These are phyloP conservation scores for Delphinus delphis DNA, from an alignment of 2,113 vertebrate species.

Conservation along the genomic window DNA sequence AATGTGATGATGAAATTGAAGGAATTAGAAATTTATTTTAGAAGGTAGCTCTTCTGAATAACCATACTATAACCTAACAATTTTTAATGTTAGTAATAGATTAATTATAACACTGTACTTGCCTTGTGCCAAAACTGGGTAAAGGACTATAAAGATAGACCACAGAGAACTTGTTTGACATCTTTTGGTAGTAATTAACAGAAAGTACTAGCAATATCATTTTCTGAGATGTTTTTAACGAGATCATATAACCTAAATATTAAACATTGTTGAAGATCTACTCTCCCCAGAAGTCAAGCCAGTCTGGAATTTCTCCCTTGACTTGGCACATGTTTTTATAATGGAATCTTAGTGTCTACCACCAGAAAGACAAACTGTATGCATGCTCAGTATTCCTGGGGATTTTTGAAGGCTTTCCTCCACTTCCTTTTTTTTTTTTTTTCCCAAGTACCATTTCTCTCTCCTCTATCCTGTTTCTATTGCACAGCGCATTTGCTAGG, in stretches of 20 bases:
- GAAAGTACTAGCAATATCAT: neutral
- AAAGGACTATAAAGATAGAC: neutral
- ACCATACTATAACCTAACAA: neutral
- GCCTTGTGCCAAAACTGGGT: neutral
- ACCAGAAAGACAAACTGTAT: conserved; percentile 37
- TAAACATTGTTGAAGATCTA: conserved; percentile 29
- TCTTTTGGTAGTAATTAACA: conserved; percentile 35
- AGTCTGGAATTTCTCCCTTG: conserved; percentile 49
- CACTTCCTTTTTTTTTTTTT: neutral
- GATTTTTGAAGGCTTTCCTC: conserved; percentile 11
- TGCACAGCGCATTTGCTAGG: conserved; percentile 9
- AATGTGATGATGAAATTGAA: conserved; percentile 13
- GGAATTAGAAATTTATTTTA: conserved; percentile 50
- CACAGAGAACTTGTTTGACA: conserved; percentile 23
- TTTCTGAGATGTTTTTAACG: conserved; percentile 49
- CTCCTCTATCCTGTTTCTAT: neutral
- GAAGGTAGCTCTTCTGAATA: neutral
- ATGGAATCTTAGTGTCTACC: conserved; percentile 59
- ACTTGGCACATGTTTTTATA: conserved; percentile 56
- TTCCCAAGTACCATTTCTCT: neutral
- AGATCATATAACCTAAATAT: conserved; percentile 38
- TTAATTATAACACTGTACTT: conserved; percentile 7
- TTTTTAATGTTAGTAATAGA: conserved; percentile 27
- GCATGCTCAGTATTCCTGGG: conserved; percentile 33
- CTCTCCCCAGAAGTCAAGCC: conserved; percentile 18